Conservation (phyloP, 2,888 invertebrate species). For the Mechanitis mazaeus region DNA sequence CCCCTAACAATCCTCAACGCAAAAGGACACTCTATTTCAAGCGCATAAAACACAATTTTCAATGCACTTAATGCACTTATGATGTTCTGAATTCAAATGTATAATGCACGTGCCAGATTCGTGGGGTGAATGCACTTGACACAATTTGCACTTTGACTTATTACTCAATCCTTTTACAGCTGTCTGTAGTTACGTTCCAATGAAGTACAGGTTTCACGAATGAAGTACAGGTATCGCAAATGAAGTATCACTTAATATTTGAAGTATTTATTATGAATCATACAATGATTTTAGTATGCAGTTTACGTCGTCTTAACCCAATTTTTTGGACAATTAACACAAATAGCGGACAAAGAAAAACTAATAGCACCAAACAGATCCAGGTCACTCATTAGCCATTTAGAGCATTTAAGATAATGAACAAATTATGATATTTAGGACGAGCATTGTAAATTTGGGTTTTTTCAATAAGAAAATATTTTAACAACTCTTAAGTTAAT, state of each 20-base stretch:
- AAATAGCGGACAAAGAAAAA: conserved; percentile 57
- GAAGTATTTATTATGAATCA: neutral
- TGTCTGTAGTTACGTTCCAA: conserved; percentile 21
- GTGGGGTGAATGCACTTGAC: conserved; percentile 61
- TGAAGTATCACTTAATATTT: neutral
- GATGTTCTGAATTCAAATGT: conserved; percentile 24
- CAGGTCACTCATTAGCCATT: conserved; percentile 42
- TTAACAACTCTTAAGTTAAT: conserved; percentile 49
- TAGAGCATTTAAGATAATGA: conserved; percentile 19
- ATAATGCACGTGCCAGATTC: conserved; percentile 56
- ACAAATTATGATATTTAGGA: conserved; percentile 16
- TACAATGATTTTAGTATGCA: conserved; percentile 20
- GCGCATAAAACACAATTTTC: conserved; percentile 13
- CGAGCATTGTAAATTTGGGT: neutral
- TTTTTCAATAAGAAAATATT: neutral
- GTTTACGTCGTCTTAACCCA: conserved; percentile 46
- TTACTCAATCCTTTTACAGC: conserved; percentile 41
- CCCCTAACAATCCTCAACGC: neutral
- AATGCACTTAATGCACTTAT: conserved; percentile 24
- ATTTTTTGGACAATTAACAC: conserved; percentile 58
- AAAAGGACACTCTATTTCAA: neutral
- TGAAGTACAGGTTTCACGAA: conserved; percentile 2
- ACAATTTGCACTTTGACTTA: conserved; percentile 58
- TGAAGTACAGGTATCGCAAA: neutral
- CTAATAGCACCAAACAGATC: conserved; percentile 51